Base-by-base conservation (phyloP, 2,113 vertebrate genomes). In the Capreolus pygargus region DNA sequence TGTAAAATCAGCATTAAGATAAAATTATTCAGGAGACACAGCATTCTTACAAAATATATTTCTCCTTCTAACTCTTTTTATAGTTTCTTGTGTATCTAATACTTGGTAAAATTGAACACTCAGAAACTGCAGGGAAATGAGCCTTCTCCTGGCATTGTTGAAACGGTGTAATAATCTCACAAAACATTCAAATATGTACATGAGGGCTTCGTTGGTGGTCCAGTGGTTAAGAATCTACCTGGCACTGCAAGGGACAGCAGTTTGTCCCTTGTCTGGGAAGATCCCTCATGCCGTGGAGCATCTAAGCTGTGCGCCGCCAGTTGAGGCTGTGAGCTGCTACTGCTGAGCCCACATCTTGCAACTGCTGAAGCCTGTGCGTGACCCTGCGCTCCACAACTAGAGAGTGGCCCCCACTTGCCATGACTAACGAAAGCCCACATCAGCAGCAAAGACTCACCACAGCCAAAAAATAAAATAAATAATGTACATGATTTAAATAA, bases 291-390 rank as follows among this genome's bases (percentile, higher is more conserved):
- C 70, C 39, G 7, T 43, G 12, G 39, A 76, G 70, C 23, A 27
- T 2, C 39, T 76, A 76, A 43, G 39, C 39, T 43, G 23, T 76
- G 70, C 0, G 1, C 39, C 3, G 1, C 70, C 21, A 4, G 0
- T 43, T 76, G 39, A 76, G 39, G 6, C 36, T 76, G 0, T 76
- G 70, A 76, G 70, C 70, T 43, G 6, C 23, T 15, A 3, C 70
- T 27, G 4, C 23, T 14, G 23, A 27, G 39, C 39, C 36, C 39
- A 76, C 5, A 27, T 27, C 2, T 14, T 14, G 1, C 36, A 76
- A 6, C 23, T 43, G 1, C 70, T 43, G 70, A 76, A 76, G 39
- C 70, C 30, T 15, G 36, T 76, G 70, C 1, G 0, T 14, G 39
- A 43, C 21, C 36, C 36, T 43, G 23, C 27, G 70, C 3, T 76